Evolutionary conservation across 2,113 vertebrate genomes (phyloP).

Genomic region (Pedionomus torquatus): DNA sequence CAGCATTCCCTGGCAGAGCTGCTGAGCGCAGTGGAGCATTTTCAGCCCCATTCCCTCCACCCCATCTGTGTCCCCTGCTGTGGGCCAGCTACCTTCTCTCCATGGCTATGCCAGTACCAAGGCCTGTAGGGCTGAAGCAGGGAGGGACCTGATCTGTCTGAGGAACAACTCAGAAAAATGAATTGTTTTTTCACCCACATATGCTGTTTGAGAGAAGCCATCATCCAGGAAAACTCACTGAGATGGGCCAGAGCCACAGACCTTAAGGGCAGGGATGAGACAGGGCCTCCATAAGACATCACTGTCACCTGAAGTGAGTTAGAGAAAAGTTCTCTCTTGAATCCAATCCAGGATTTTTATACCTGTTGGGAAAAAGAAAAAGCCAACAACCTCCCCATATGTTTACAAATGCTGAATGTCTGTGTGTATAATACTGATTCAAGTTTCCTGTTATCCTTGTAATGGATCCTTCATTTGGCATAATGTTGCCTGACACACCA

Average conservation of each 20-base stretch:
- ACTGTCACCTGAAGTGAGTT: neutral
- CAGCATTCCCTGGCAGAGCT: neutral
- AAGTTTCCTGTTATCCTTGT: neutral
- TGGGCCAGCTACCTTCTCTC: fast-evolving
- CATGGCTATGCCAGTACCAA: fast-evolving
- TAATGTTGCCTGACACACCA: neutral
- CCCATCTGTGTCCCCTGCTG: neutral
- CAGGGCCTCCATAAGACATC: neutral
- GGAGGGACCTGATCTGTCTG: neutral
- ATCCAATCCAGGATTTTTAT: neutral
- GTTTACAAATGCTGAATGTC: neutral
- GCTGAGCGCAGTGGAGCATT: neutral
- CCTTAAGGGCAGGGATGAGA: neutral
- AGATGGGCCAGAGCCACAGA: neutral
- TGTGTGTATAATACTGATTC: neutral
- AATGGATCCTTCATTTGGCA: neutral
- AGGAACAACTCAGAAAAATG: neutral
- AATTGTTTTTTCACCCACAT: neutral
- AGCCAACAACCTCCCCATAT: neutral
- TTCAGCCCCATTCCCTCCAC: neutral
- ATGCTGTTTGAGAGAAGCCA: neutral
- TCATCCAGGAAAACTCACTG: neutral
- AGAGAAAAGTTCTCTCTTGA: neutral
- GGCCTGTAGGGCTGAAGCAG: neutral
- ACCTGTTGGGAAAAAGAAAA: neutral